Evolutionary conservation across 1,140 invertebrate species (phyloP).

Genomic region (Vanessa atalanta): DNA sequence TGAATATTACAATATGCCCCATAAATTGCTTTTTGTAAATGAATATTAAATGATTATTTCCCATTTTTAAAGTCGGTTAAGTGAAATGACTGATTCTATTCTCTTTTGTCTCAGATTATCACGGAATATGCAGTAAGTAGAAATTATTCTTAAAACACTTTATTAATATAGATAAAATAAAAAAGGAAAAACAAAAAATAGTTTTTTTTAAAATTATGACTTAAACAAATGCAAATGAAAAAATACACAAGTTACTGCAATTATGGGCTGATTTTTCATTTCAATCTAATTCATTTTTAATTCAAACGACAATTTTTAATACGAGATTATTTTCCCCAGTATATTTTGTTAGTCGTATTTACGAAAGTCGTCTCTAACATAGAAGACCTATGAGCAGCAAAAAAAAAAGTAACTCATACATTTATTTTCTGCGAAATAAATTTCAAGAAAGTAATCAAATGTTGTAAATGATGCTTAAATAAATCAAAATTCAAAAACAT

Average conservation of each 20-base stretch:
- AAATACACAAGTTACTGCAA: no score
- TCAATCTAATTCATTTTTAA: no score
- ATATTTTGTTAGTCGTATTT: no score
- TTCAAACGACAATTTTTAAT: no score
- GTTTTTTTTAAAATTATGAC: not conserved
- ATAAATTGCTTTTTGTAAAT: not conserved
- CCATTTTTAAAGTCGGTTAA: slow-evolving; percentile 20
- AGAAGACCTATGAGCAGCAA: not conserved
- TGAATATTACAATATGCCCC: no score
- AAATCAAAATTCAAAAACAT: not conserved
- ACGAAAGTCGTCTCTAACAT: no score
- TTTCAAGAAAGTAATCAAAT: not conserved
- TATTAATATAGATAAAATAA: slow-evolving; percentile 13
- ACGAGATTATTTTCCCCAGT: no score
- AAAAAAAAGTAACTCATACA: not conserved
- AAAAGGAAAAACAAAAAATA: not conserved
- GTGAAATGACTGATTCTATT: slow-evolving; percentile 36
- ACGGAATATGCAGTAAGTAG: slow-evolving; percentile 41
- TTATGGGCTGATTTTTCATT: no score
- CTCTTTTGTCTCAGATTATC: slow-evolving; percentile 43
- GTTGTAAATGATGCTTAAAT: not conserved
- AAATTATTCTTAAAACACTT: slow-evolving; percentile 35
- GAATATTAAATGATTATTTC: not conserved
- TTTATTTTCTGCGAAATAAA: not conserved
- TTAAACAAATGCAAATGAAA: no score